Conservation (phyloP, 2,113 vertebrate genomes). For the Phaethornis superciliosus region DNA sequence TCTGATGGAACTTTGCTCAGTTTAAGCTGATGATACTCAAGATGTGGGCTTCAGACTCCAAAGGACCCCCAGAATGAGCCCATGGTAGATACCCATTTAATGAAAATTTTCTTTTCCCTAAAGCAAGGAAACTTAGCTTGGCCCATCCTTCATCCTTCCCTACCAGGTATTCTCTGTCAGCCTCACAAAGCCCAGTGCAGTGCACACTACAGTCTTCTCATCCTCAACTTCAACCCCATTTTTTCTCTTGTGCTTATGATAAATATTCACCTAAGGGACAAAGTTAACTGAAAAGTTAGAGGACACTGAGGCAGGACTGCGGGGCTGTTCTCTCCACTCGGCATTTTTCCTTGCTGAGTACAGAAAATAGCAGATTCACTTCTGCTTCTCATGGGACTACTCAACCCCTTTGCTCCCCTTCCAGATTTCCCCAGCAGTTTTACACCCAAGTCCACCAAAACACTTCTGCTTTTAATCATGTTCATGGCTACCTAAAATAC, state of each 20-base stretch:
- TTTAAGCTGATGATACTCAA: not conserved
- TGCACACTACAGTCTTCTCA: not conserved
- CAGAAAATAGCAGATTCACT: constrained; percentile 48
- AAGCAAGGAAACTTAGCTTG: not conserved
- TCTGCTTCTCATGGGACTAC: constrained; percentile 52
- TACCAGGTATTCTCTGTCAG: not conserved
- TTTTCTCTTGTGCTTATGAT: not conserved
- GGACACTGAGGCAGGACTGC: not conserved
- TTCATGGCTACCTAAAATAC: not conserved
- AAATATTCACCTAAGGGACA: not conserved
- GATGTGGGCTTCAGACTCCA: not conserved
- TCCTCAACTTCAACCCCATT: not conserved
- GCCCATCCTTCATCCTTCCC: not conserved
- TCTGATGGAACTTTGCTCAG: not conserved
- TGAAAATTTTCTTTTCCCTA: not conserved
- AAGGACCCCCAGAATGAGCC: not conserved
- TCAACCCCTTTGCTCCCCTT: not conserved
- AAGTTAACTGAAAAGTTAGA: not conserved
- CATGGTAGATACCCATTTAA: not conserved
- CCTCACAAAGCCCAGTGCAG: not conserved
- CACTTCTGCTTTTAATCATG: constrained; percentile 36
- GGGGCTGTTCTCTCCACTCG: not conserved
- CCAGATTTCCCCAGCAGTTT: not conserved
- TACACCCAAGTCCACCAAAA: not conserved
- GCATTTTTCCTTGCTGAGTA: constrained; percentile 25